A percentile compares a stretch with the other conserved stretches of the same genome.
Evolutionary conservation across 2,888 invertebrate species (phyloP).

Genomic region (Oxystoma pomonae): DNA sequence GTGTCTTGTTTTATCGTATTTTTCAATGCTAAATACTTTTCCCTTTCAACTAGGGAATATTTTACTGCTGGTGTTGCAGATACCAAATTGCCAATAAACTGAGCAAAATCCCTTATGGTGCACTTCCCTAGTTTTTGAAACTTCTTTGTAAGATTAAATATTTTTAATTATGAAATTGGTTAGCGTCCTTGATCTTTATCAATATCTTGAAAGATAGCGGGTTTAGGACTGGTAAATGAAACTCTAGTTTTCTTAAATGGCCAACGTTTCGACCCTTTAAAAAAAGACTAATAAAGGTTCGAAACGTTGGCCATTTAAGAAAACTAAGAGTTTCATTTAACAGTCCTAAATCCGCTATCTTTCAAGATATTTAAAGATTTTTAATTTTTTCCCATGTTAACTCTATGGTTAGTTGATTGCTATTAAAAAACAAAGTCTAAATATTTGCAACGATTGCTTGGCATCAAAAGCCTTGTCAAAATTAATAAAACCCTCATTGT

Average conservation of each 20-base stretch:
- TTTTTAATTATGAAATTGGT: too few species aligned
- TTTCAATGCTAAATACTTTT: too few species aligned
- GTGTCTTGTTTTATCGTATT: neutral
- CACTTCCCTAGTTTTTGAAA: neutral
- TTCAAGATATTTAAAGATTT: too few species aligned
- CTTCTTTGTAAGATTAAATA: neutral
- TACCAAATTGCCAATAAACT: neutral
- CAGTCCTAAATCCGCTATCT: too few species aligned
- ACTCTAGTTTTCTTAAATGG: too few species aligned
- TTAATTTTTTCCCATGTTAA: neutral
- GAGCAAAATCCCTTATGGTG: neutral
- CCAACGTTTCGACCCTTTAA: too few species aligned
- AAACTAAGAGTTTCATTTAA: too few species aligned
- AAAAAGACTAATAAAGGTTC: too few species aligned
- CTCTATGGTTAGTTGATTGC: neutral
- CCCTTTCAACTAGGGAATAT: neutral
- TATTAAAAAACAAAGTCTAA: constrained; percentile 23
- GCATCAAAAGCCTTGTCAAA: constrained; percentile 17
- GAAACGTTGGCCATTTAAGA: too few species aligned
- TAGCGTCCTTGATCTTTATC: too few species aligned
- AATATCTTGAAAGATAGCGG: too few species aligned
- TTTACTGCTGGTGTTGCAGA: neutral
- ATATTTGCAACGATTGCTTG: constrained; percentile 15
- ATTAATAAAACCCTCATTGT: constrained; percentile 25
- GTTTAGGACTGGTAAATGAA: too few species aligned